Evolutionary conservation across 1,140 invertebrate genomes (phyloP), one percentile per base, ranked within the genome.

Genomic region (Nasonia giraulti): DNA sequence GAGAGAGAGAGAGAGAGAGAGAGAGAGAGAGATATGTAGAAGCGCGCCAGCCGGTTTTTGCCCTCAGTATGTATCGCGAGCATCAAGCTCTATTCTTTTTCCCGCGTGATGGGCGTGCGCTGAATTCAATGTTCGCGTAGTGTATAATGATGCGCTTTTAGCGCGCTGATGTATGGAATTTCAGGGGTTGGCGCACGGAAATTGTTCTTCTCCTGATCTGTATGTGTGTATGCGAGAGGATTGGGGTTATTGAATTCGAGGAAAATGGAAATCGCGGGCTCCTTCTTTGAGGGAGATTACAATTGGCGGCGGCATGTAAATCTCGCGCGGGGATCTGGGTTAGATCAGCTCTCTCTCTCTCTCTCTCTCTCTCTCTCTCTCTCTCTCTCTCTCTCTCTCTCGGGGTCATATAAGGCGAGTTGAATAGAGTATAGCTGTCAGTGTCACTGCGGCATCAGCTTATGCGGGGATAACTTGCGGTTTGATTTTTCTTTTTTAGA

Each of bases 131-230:
- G 3, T 17, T 20, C 73, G 73, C 7, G 1, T 17, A 75, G 73
- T n/a, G 37, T 37, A 75, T n/a, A 75, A 40, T 27, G 73, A 75
- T 71, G 68, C 68, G 55, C 55, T 62, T 62, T 62, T 71, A 33
- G 68, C 2, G 20, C 1, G 10, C 23, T 27, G 27, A 27, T 27
- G 2, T n/a, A 11, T 8, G 6, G 68, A 31, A 33, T 33, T 71
- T 71, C 27, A 5, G 27, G 2, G 55, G 55, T 62, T n/a, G 17
- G n/a, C 40, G 1, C 14, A 20, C 14, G 68, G 68, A 71, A 31
- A 33, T 71, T 71, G 27, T 71, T 44, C 44, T 44, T 33, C 31
- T 75, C 10, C 11, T 12, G n/a, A n/a, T n/a, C 14, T 14, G 55
- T 14, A 6, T 6, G 5, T 6, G 2, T 62, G 55, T 62, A 44